A percentile compares a stretch with the other conserved stretches of the same genome.
Conservation (phyloP, 2,888 invertebrate species). For the Agriotes lineatus region DNA sequence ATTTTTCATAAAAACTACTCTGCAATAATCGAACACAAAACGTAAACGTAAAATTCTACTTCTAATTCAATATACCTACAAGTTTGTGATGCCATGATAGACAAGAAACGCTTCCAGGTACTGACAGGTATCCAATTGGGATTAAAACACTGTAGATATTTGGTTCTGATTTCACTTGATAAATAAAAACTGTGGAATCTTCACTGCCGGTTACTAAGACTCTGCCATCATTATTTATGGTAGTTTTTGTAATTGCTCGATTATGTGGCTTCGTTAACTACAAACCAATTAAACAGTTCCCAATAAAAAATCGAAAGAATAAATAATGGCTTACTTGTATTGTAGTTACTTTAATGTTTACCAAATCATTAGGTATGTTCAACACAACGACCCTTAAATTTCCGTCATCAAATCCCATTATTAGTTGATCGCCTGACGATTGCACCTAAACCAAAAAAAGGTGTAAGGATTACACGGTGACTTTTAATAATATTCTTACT, state of each 20-base stretch:
- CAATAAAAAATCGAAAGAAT: too few species aligned
- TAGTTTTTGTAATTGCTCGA: slow-evolving; percentile 72
- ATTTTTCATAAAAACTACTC: too few species aligned
- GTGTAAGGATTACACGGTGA: too few species aligned
- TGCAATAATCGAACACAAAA: too few species aligned
- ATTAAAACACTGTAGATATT: slow-evolving; percentile 66
- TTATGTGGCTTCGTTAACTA: slow-evolving; percentile 78
- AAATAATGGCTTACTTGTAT: slow-evolving; percentile 7
- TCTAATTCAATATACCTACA: slow-evolving; percentile 58
- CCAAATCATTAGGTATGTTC: neutral
- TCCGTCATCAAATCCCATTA: slow-evolving; percentile 80
- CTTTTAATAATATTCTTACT: too few species aligned
- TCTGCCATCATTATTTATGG: slow-evolving; percentile 70
- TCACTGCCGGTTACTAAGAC: slow-evolving; percentile 76
- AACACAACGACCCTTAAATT: slow-evolving; percentile 70
- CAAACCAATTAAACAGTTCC: too few species aligned
- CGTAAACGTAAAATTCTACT: too few species aligned
- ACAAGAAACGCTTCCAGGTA: slow-evolving; percentile 73
- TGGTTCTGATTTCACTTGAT: slow-evolving; percentile 64
- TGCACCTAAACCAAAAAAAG: slow-evolving; percentile 68
- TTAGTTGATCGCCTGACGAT: slow-evolving; percentile 73
- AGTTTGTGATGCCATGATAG: slow-evolving; percentile 76
- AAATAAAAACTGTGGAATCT: slow-evolving; percentile 80
- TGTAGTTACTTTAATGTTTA: neutral
- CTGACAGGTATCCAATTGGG: slow-evolving; percentile 77